A percentile compares a stretch with the other conserved stretches of the same genome.
These are phyloP conservation scores for Vidua chalybeata DNA, from an alignment of 2,113 vertebrate species.

Conservation along the genomic window DNA sequence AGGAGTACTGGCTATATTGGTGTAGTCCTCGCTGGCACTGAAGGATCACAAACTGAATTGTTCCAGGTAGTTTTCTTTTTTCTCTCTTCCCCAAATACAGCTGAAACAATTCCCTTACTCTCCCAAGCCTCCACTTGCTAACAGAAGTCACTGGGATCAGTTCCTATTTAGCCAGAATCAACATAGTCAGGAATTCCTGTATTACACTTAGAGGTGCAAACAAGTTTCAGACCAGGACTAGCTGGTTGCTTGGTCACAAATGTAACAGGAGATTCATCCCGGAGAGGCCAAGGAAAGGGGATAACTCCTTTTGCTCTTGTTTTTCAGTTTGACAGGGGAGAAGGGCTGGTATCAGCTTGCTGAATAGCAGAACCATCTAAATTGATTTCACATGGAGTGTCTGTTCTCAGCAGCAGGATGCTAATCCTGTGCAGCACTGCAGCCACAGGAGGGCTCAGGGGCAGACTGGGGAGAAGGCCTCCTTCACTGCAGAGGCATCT, in stretches of 20 bases:
- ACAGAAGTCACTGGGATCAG: neutral
- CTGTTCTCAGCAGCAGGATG: slow-evolving; percentile 18
- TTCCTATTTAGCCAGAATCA: slow-evolving; percentile 23
- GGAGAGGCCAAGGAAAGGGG: slow-evolving; percentile 29
- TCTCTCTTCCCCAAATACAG: neutral
- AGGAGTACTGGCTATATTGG: neutral
- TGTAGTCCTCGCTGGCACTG: neutral
- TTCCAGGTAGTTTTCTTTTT: neutral
- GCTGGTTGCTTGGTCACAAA: neutral
- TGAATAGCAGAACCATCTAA: slow-evolving; percentile 23
- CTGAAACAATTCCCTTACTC: neutral
- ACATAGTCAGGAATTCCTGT: neutral
- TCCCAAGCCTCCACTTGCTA: neutral
- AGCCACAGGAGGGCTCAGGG: neutral
- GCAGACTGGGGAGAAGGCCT: neutral
- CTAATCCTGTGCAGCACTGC: neutral
- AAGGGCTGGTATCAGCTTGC: slow-evolving; percentile 4
- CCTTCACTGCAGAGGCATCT: neutral
- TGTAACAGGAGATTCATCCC: neutral
- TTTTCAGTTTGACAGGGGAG: slow-evolving; percentile 1
- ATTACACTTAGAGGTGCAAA: neutral
- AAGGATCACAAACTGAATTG: neutral
- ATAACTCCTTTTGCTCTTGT: neutral
- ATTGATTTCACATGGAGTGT: slow-evolving; percentile 35
- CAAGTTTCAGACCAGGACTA: neutral